Conservation (phyloP, 2,888 invertebrate genomes). For the Troides aeacus region DNA sequence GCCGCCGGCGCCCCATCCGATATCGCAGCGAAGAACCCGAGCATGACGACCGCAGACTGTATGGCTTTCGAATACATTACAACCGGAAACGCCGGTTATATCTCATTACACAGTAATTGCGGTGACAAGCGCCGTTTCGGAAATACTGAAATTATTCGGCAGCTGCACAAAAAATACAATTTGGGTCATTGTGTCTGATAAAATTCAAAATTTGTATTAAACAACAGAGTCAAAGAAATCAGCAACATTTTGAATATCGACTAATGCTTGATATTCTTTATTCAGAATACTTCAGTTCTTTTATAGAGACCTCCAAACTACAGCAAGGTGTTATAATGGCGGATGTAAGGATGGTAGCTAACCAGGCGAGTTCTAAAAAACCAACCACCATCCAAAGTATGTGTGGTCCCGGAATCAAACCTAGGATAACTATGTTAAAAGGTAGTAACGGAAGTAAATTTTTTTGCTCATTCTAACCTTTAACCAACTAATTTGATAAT, state of each 20-base stretch:
- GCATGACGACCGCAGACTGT: constrained; percentile 51
- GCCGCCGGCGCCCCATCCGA: constrained; percentile 40
- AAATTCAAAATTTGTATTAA: not conserved
- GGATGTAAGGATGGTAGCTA: too few relatives aligned
- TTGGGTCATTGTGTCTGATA: not conserved
- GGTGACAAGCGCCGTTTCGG: constrained; percentile 18
- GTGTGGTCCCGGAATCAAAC: too few relatives aligned
- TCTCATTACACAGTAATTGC: constrained; percentile 35
- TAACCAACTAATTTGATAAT: too few relatives aligned
- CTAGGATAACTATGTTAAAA: too few relatives aligned
- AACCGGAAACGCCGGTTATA: constrained; percentile 39
- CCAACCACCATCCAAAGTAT: too few relatives aligned
- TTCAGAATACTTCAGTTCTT: too few relatives aligned
- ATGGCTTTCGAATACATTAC: constrained; percentile 60
- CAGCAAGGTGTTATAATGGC: too few relatives aligned
- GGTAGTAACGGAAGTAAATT: too few relatives aligned
- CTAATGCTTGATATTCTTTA: too few relatives aligned
- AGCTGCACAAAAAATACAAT: constrained; percentile 9
- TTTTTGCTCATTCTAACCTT: too few relatives aligned
- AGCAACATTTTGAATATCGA: not conserved
- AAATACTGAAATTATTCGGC: constrained; percentile 26
- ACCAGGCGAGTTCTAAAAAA: too few relatives aligned
- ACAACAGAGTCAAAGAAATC: not conserved
- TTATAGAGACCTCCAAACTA: too few relatives aligned
- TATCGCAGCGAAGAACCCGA: constrained; percentile 47